Evolutionary conservation across 2,113 vertebrate species (phyloP), one percentile per base, ranked within the genome.

Genomic region (Lipophrys pholis): DNA sequence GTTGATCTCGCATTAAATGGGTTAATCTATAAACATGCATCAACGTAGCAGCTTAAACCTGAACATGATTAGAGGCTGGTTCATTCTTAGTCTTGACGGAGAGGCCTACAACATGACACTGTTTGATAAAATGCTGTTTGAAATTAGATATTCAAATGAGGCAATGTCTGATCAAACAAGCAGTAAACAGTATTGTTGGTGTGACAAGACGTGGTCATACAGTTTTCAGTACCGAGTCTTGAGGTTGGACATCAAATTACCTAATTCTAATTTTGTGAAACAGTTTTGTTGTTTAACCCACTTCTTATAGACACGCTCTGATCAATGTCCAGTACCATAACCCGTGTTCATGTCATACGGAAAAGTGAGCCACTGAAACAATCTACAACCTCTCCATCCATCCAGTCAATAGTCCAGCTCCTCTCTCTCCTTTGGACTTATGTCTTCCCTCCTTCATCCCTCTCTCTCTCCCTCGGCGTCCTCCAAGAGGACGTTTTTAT

Each of bases 401-500:
- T 36, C 36, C 49, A 30, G 39, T 58, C 49, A 54, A 14, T 42
- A 68, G 38, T 69, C 40, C 14, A 40, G 21, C 35, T 39, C 38
- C 10, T 60, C 49, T 50, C 8, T 59, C 45, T 36, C 36, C 45
- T 55, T 56, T 11, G 11, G 36, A 11, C 54, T 60, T 38, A 46
- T 11, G 39, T 66, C 50, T 67, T 72, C 38, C 17, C 39, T 49
- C 39, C 55, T 76, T 64, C 21, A 58, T 83, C 62, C 43, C 50
- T 52, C 39, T 77, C 21, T 77, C 21, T 30, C 75, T 80, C 81
- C 76, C 55, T 43, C 14, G 1, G 64, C 35, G 58, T 87, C 86
- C 76, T 87, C 69, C 69, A 65, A 72, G 51, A 90, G 80, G 78
- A 84, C 84, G 3, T 78, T 81, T 89, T 85, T 89, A 89, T 88